Evolutionary conservation across 2,797 vertebrate species (phyloP).

Genomic region (Eulemur rubriventer): DNA sequence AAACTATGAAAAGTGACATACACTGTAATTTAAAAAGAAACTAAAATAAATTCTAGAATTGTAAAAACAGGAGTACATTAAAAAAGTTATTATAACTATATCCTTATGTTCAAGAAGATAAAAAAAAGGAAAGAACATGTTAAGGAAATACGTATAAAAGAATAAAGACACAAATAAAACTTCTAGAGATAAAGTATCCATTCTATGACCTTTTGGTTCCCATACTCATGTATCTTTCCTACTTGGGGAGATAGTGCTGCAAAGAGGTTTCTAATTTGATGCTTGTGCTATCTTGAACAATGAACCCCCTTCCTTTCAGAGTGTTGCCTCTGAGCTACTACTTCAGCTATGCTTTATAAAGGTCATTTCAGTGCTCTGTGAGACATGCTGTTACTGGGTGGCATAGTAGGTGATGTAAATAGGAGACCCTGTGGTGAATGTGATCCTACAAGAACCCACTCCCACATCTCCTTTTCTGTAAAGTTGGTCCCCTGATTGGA

Average conservation of each 20-base stretch:
- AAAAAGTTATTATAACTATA: background rate
- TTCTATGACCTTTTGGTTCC: background rate
- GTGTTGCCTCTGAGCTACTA: background rate
- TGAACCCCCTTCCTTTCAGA: background rate
- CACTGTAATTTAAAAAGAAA: background rate
- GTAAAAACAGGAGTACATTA: background rate
- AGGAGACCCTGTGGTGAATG: background rate
- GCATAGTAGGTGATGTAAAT: background rate
- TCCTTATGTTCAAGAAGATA: conserved; percentile 19
- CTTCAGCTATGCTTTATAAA: background rate
- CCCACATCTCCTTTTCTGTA: background rate
- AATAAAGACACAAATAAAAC: conserved; percentile 4
- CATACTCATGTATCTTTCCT: background rate
- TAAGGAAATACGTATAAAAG: background rate
- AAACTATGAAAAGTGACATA: background rate
- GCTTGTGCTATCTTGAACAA: background rate
- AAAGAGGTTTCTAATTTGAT: background rate
- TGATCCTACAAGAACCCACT: background rate
- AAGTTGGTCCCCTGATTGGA: background rate
- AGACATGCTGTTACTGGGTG: background rate
- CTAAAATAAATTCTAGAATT: conserved; percentile 29
- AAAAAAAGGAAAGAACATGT: background rate
- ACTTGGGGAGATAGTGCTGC: background rate
- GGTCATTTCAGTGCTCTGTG: background rate
- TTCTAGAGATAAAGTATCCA: background rate